Evolutionary conservation across 2,888 invertebrate species (phyloP), one percentile per base, ranked within the genome.

Genomic region (Anoplius nigerrimus): DNA sequence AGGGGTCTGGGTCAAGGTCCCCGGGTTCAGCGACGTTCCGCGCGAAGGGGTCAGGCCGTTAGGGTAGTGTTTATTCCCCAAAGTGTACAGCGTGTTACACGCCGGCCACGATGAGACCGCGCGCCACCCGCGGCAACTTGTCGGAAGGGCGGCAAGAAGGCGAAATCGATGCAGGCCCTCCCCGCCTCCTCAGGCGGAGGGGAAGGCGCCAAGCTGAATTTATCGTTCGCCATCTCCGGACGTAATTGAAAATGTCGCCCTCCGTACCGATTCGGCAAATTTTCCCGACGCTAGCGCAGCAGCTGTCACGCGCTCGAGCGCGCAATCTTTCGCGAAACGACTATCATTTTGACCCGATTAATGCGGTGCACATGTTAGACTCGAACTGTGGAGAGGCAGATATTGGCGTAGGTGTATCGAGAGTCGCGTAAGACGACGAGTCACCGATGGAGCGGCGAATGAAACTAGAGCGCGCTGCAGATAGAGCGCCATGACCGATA

Each of bases 381-480:
- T 6, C 4, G 34, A 34, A 34, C 11, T n/a, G n/a, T n/a, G n/a
- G n/a, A n/a, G n/a, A n/a, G n/a, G n/a, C n/a, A n/a, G 34, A 34
- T 34, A 34, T 34, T 11, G 8, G 34, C 34, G 34, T 34, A 48
- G 48, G 48, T 21, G 16, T 8, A 48, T 48, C 5, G 11, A 48
- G 13, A 48, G 48, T 3, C 22, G 59, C 22, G n/a, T n/a, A n/a
- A n/a, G n/a, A n/a, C n/a, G 27, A 34, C 48, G 48, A 48, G 13
- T 18, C 6, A 48, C 16, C 16, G 48, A 62, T 16, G 24, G 54
- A 52, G 34, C 11, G n/a, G 54, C 55, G 22, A 64, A 67, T 58
- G 71, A 80, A 81, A 82, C 77, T 80, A 68, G 79, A 79, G 73
- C 80, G 72, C 57, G 60, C 46, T 66, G 62, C 64, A 77, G 72